Evolutionary conservation across 1,140 invertebrate genomes (phyloP), one percentile per base, ranked within the genome.

Genomic region (Matsumurasca onukii): DNA sequence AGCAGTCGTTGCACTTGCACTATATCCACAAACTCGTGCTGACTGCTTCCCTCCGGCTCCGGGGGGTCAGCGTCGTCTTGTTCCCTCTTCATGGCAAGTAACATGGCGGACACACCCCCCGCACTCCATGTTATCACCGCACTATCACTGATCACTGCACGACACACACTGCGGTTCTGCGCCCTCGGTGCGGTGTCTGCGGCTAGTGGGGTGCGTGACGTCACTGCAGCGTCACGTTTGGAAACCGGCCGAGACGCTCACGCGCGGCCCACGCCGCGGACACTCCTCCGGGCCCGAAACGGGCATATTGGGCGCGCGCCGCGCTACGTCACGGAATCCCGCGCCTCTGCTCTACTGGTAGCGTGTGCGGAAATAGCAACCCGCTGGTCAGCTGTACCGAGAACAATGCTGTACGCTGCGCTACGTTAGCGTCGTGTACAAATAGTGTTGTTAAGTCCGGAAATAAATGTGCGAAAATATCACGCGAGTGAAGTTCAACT

Each of bases 1-100:
- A 68, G 57, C 2, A 68, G 48, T 34, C 67, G 62, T 57, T 68
- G 67, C 31, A 68, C 67, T 20, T 59, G 55, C 20, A 68, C 29
- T 17, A 68, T 68, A 29, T 68, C 67, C 5, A 68, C 55, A 27
- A 68, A 68, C 51, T 67, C 66, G 25, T 55, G 49, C 25, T 3
- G 5, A n/a, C 22, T 20, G 12, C 45, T 3, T 22, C 3, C n/a
- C 27, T 63, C 55, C 67, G 29, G 31, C 55, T 31, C 31, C 52
- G 34, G 51, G 27, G 29, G 29, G 30, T 45, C 64, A 5, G 20
- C 22, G 34, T 68, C 67, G 59, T 39, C 67, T 17, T n/a, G 24
- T 31, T 68, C 57, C 52, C 67, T 48, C 24, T 62, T 61, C 67
- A 63, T 63, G n/a, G 57, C 59, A 13, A 52, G n/a, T 31, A 52